A percentile compares a stretch with the other conserved stretches of the same genome.
phyloP scores from a whole-genome alignment of 2,113 vertebrate species.

The Cacatua alba region DNA sequence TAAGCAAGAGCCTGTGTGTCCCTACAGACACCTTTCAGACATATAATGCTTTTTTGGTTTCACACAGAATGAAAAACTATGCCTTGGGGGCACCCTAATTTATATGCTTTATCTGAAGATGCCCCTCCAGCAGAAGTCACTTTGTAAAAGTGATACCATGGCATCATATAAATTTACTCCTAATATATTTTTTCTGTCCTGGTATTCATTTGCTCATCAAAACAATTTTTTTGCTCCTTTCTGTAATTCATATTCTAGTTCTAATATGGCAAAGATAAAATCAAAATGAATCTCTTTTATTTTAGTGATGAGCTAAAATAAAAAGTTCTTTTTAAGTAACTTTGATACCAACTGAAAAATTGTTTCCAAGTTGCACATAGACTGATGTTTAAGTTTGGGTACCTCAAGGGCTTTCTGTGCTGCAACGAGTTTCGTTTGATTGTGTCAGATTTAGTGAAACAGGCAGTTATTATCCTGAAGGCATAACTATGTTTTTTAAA shows the following conservation, averaged over 20 bases:
- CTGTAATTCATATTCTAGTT: slow-evolving; percentile 16
- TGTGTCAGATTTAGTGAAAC: slow-evolving; percentile 38
- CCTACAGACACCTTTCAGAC: slow-evolving; percentile 26
- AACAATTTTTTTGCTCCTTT: neutral
- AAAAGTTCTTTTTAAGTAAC: slow-evolving; percentile 33
- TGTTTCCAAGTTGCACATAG: neutral
- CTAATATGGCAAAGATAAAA: slow-evolving; percentile 22
- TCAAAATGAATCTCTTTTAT: slow-evolving; percentile 26
- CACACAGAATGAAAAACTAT: slow-evolving; percentile 6
- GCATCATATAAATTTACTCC: neutral
- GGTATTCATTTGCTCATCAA: slow-evolving; percentile 8
- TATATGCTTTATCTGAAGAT: slow-evolving; percentile 49
- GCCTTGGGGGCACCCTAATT: slow-evolving; percentile 3
- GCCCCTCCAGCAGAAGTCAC: neutral
- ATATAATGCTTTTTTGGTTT: slow-evolving; percentile 4
- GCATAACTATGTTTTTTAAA: neutral
- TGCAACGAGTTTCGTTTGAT: slow-evolving; percentile 12
- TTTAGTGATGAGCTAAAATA: neutral
- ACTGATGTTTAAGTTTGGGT: neutral
- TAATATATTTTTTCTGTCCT: neutral
- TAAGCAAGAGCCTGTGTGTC: slow-evolving; percentile 30
- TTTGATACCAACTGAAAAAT: slow-evolving; percentile 25
- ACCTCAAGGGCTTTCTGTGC: slow-evolving; percentile 12
- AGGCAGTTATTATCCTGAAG: slow-evolving; percentile 50
- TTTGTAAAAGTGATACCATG: slow-evolving; percentile 6